Base-by-base conservation (phyloP, 2,113 vertebrate genomes). In the Mixornis gularis region DNA sequence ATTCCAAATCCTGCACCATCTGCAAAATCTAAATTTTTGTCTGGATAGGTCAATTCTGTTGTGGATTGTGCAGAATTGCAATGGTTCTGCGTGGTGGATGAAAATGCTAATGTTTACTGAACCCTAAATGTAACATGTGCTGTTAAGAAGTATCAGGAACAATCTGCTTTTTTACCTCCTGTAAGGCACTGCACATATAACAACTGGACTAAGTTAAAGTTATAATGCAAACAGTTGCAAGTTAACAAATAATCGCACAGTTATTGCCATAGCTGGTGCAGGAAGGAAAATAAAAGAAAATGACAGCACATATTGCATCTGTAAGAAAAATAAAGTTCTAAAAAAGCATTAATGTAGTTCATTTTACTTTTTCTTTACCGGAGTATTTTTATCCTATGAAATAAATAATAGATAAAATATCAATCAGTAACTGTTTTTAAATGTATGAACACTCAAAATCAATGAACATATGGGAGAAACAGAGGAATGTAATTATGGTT, bases 401-500 rank as follows among this genome's bases (percentile, higher is more conserved):
- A 89, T 65, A 89, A 65, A 63, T 56, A 72, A 81, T 19, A 76
- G 52, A 53, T 87, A 68, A 85, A 41, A 80, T 62, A 59, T 22
- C 69, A 38, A 92, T 51, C 41, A 46, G 66, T 49, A 80, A 44
- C n/a, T 48, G 26, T 13, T 56, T 44, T 85, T 79, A 89, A 87
- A 79, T 36, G 44, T 73, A 89, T 52, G 49, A 46, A 32, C 21
- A 30, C n/a, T 66, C 12, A 12, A 38, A 73, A 68, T 66, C 63
- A 91, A 14, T 74, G 76, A 59, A n/a, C 56, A 29, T 44, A 49
- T 2, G 25, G 56, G 27, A 72, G 38, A 17, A 41, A 51, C 3
- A 73, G 29, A 73, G 41, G 44, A 59, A 26, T 26, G 73, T 73
- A 74, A 95, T 98, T 97, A 98, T 97, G 96, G 32, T 97, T 98